Percentiles rank a stretch among this genome's conserved stretches.
These are phyloP conservation scores for Pachydiplax longipennis DNA, from an alignment of 2,888 invertebrate species.

Conservation along the genomic window DNA sequence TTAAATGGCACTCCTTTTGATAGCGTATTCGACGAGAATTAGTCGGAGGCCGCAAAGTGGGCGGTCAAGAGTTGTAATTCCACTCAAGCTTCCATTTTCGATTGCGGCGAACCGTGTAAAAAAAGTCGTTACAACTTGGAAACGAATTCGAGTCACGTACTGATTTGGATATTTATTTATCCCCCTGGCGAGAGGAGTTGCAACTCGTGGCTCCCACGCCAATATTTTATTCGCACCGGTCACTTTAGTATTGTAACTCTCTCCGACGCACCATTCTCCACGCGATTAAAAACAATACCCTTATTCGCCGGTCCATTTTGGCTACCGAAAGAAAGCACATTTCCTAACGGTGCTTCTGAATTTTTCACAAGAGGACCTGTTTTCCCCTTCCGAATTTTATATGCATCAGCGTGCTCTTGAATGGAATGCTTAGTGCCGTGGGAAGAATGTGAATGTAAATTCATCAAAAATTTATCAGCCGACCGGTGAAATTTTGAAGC, in stretches of 20 bases:
- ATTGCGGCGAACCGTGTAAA: not conserved
- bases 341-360: not conserved
- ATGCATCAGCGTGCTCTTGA: not conserved
- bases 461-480: not conserved
- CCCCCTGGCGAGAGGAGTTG: not conserved
- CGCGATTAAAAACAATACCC: not conserved
- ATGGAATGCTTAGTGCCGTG: not conserved
- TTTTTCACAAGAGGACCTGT: not conserved
- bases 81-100: not conserved
- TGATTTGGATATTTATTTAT: not conserved
- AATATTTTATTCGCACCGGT: not conserved
- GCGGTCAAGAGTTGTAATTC: not conserved
- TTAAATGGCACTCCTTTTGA: not conserved
- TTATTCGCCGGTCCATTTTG: not conserved
- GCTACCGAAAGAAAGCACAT: not conserved
- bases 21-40: not conserved
- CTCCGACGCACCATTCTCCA: not conserved
- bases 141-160: not conserved
- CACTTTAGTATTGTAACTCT: not conserved
- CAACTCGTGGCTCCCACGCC: not conserved
- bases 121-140: not conserved
- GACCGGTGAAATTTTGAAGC: not conserved
- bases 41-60: not conserved
- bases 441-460: not conserved
- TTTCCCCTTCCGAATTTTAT: not conserved